Evolutionary conservation across 2,888 invertebrate species (phyloP), one percentile per base, ranked within the genome.

Genomic region (Ctenicera cuprea): DNA sequence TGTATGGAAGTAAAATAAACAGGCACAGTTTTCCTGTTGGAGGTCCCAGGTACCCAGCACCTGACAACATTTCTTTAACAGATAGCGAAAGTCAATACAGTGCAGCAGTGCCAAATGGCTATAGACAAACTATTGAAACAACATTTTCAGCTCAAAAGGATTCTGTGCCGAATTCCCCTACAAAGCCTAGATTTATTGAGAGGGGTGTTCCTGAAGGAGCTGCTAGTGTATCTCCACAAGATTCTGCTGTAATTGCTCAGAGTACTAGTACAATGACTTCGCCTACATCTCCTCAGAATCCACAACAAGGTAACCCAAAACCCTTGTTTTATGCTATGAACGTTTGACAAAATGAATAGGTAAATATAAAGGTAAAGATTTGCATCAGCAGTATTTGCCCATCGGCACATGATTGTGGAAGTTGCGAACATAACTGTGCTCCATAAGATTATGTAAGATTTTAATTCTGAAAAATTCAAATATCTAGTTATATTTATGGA

Each of bases 261-360:
- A 84, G 85, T 78, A 79, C 83, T 77, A 83, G 84, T 64, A 83
- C 81, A 38, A 81, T 87, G 83, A 86, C 88, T 62, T 88, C 89
- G 3, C 88, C 88, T 22, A 88, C 87, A 22, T 85, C 89, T 2
- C 85, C 89, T 26, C 90, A 90, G 75, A 88, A 89, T 18, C 89
- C 90, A 0, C 89, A 88, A 71, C 88, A 87, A 85, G 86, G 69
- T 84, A 87, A 80, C 85, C 85, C 81, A 82, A 88, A 88, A 78
- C 92, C 93, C 43, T 89, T 95, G 38, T 95, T 94, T 85, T 95
- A 95, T 84, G 94, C 95, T 52, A 95, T 95, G 95, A 95, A 95
- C 84, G 95, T 95, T 88, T 95, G 93, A 94, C 91, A 90, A 84
- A 89, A 91, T 84, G 90, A 90, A 88, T 90, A 90, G 90, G 89